Conservation (phyloP, 2,888 invertebrate species). For the Conchocele bisecta region DNA sequence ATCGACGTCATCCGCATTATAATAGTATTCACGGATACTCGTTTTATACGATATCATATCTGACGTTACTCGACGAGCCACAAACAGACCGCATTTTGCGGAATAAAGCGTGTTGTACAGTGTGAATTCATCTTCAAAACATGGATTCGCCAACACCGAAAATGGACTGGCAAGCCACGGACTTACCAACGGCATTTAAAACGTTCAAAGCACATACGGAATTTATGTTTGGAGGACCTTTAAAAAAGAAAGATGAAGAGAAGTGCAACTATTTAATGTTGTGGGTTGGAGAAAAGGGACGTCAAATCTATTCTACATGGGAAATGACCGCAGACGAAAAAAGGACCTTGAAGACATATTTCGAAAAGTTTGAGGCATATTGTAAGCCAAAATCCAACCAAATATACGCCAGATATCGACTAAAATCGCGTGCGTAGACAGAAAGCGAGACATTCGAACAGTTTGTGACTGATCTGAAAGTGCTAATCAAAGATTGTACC, state of each 20-base stretch:
- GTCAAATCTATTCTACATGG: slow-evolving; percentile 38
- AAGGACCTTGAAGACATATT: slow-evolving; percentile 26
- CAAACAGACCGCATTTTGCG: too few species aligned
- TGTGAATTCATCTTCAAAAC: too few species aligned
- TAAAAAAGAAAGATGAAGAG: slow-evolving; percentile 23
- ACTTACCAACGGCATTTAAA: slow-evolving; percentile 14
- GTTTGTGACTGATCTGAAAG: slow-evolving; percentile 45
- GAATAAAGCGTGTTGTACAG: too few species aligned
- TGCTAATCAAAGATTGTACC: slow-evolving; percentile 27
- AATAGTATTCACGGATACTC: too few species aligned
- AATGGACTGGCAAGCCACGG: slow-evolving; percentile 26
- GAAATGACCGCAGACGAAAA: slow-evolving; percentile 24
- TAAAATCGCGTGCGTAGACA: slow-evolving; percentile 11
- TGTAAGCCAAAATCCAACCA: slow-evolving; percentile 33
- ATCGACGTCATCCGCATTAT: too few species aligned
- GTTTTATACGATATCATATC: too few species aligned
- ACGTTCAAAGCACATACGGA: slow-evolving; percentile 37
- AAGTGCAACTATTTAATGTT: slow-evolving; percentile 43
- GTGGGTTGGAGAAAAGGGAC: slow-evolving; percentile 48
- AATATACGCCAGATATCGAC: slow-evolving; percentile 30
- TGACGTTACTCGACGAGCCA: too few species aligned
- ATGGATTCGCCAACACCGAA: too few species aligned
- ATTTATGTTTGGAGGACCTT: slow-evolving; percentile 46
- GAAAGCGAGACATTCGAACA: slow-evolving; percentile 35
- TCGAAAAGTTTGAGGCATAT: slow-evolving; percentile 26